Evolutionary conservation across 2,888 invertebrate genomes (phyloP).

Genomic region (Drosophila emarginata): DNA sequence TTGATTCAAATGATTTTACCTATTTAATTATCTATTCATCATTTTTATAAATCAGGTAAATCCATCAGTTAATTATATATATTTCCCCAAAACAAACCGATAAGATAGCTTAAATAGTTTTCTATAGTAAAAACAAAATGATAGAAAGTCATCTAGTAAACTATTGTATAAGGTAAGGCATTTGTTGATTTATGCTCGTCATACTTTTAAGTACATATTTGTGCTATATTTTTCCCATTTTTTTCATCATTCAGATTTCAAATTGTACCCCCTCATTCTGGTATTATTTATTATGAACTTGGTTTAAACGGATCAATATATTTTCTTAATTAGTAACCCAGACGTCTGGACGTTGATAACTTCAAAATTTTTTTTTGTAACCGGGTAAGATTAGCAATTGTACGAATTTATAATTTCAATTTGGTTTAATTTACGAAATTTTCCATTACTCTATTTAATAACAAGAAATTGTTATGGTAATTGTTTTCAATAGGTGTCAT

Average conservation of each 20-base stretch:
- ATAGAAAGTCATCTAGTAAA: no score
- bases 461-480: no score
- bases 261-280: background rate
- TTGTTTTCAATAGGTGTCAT: no score
- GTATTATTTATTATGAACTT: conserved; percentile 6
- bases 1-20: background rate
- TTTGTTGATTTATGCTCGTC: no score
- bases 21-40: background rate
- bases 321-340: conserved; percentile 36
- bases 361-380: conserved; percentile 22
- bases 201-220: no score
- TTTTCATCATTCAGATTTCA: background rate
- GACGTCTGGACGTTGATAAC: conserved; percentile 51
- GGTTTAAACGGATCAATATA: conserved; percentile 19
- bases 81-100: no score
- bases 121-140: no score
- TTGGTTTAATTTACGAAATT: background rate
- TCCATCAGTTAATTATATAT: no score
- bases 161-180: no score
- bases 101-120: no score
- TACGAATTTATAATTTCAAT: background rate
- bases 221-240: no score
- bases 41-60: background rate
- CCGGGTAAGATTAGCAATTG: conserved; percentile 26
- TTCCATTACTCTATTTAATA: no score